Conservation (phyloP, 2,888 invertebrate species). For the Hirtodrosophila histrioides region DNA sequence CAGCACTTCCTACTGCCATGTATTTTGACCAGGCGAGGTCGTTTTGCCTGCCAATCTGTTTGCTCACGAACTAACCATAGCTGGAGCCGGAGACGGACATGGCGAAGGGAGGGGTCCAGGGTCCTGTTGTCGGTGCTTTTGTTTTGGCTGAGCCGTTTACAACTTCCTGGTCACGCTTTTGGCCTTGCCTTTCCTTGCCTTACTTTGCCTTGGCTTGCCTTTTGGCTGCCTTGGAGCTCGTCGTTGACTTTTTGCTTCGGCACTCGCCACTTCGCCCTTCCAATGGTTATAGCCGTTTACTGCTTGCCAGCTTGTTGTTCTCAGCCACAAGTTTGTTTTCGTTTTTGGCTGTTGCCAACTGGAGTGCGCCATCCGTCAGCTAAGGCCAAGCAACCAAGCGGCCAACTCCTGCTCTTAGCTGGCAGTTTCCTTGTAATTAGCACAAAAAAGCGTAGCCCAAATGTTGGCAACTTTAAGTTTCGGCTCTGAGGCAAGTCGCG, state of each 20-base stretch:
- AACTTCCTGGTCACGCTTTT: conserved; percentile 79
- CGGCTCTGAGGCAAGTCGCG: conserved; percentile 27
- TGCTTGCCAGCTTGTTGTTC: conserved; percentile 59
- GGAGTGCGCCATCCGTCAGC: conserved; percentile 62
- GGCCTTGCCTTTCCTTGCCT: conserved; percentile 50
- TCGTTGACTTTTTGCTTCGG: conserved; percentile 45
- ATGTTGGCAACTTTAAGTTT: conserved; percentile 70
- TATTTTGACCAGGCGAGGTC: conserved; percentile 62
- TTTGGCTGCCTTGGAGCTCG: conserved; percentile 50
- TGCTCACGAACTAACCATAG: conserved; percentile 63
- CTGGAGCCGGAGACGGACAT: conserved; percentile 11
- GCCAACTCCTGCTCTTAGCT: conserved; percentile 19
- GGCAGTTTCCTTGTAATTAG: conserved; percentile 71
- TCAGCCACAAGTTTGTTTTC: conserved; percentile 75
- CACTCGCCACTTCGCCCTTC: conserved; percentile 12
- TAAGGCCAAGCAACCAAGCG: conserved; percentile 19
- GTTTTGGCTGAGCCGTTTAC: conserved; percentile 71
- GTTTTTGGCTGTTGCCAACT: conserved; percentile 69
- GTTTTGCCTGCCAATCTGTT: conserved; percentile 75
- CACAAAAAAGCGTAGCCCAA: conserved; percentile 68
- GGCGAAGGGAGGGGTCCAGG: not conserved
- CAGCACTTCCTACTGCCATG: conserved; percentile 61
- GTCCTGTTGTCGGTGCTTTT: conserved; percentile 52
- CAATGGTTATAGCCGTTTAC: conserved; percentile 41
- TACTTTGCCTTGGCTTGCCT: conserved; percentile 39